Conservation (phyloP, 2,888 invertebrate genomes). For the Drosophila histrio region DNA sequence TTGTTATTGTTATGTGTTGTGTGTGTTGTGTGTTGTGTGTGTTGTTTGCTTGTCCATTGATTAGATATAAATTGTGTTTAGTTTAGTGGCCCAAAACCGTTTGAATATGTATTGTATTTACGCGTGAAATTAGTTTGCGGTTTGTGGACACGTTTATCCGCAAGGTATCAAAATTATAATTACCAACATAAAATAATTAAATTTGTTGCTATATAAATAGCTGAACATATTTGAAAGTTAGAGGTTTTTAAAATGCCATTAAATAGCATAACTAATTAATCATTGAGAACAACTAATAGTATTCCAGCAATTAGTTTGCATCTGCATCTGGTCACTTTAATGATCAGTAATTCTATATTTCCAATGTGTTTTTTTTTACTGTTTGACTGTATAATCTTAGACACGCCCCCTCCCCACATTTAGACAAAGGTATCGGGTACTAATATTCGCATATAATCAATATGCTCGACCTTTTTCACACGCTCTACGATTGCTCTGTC, state of each 20-base stretch:
- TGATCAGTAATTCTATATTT: conserved; percentile 2
- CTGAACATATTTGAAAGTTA: background rate
- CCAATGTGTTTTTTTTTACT: background rate
- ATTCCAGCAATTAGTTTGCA: background rate
- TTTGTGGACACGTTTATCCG: conserved; percentile 1
- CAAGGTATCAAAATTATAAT: conserved; percentile 43
- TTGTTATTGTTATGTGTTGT: conserved; percentile 5
- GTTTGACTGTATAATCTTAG: background rate
- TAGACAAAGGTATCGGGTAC: background rate
- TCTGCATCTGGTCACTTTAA: conserved; percentile 13
- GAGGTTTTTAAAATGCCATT: background rate
- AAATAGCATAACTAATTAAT: background rate
- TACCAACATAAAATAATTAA: conserved; percentile 52
- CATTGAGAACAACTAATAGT: background rate
- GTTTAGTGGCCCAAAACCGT: conserved; percentile 36
- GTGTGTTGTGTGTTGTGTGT: conserved; percentile 6
- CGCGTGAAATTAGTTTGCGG: conserved; percentile 70
- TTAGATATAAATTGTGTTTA: conserved; percentile 51
- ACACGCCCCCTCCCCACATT: conserved; percentile 4
- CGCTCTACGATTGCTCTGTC: conserved; percentile 41
- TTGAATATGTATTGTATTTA: conserved; percentile 48
- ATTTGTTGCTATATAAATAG: conserved; percentile 25
- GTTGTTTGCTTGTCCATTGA: conserved; percentile 42
- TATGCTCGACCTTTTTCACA: conserved; percentile 50
- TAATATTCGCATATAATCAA: conserved; percentile 25